phyloP scores from a whole-genome alignment of 2,113 vertebrate species.

The Calypte anna region DNA sequence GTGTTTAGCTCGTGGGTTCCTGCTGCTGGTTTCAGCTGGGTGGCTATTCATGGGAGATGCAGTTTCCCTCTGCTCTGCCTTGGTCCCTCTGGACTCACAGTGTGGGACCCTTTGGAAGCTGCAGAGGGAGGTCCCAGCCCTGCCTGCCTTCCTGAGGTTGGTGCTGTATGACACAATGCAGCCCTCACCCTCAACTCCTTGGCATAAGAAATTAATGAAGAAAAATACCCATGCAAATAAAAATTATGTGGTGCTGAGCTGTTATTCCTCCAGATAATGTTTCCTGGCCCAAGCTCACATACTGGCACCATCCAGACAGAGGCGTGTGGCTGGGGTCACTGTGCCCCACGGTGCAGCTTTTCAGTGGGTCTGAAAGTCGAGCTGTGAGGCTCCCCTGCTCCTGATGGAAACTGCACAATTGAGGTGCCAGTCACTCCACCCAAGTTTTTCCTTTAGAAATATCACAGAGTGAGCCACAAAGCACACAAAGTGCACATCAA shows the following conservation, averaged over 20 bases:
- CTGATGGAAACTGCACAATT: neutral
- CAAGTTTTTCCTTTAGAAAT: neutral
- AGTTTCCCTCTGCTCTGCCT: neutral
- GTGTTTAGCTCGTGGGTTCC: neutral
- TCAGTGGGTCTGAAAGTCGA: neutral
- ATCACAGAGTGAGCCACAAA: neutral
- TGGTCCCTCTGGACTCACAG: fast-evolving
- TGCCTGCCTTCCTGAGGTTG: neutral
- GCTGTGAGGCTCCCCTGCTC: neutral
- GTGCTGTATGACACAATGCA: neutral
- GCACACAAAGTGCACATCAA: slow-evolving; percentile 6
- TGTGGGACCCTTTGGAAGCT: neutral
- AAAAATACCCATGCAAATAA: neutral
- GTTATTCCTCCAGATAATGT: neutral
- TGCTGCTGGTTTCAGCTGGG: neutral
- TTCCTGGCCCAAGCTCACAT: neutral
- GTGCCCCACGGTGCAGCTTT: neutral
- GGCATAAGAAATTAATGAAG: neutral
- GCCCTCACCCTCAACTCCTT: neutral
- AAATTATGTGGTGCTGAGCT: neutral
- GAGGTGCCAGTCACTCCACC: neutral
- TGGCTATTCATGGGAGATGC: neutral
- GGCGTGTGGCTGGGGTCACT: neutral
- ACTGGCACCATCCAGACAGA: neutral
- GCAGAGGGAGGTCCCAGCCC: neutral